Evolutionary conservation across 1,140 invertebrate genomes (phyloP), one percentile per base, ranked within the genome.

Genomic region (Sinella curviseta): DNA sequence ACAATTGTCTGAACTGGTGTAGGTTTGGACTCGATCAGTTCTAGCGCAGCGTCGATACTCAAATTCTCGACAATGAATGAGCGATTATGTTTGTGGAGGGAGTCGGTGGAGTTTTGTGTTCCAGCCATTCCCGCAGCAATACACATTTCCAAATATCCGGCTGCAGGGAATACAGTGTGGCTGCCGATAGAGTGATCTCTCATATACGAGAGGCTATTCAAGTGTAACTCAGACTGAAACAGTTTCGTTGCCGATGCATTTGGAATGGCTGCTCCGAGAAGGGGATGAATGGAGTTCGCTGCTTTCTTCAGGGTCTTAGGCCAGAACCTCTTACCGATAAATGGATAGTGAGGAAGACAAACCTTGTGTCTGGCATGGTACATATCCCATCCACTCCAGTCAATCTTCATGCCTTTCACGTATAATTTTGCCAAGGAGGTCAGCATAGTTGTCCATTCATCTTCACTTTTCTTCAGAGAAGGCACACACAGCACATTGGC

Each of bases 241-340:
- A 75, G 2, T 16, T 75, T 36, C 3, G 34, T 75, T 20, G 74
- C 17, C 24, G 74, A 39, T 8, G 74, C 74, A 24, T 75, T 75
- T 12, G 35, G 35, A 8, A 75, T 36, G 2, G 35, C 1, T 3
- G 3, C 1, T 4, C 74, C 74, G 1, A 75, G 26, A 20, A 75
- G 39, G 28, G 74, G 74, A 75, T 75, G 74, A 75, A 75, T 36
- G 1, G 55, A 14, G 26, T 75, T 57, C 54, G 34, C 77, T 8
- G 36, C 77, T 17, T 77, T 20, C 1, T n/a, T n/a, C n/a, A 54
- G 36, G 60, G 74, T 65, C 34, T 35, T 57, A 12, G 65, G 65
- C 81, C 81, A 82, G 33, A 33, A 82, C 24, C 74, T 79, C 54
- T 82, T 65, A 14, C 76, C 20, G 12, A 77, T 74, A 39, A 79